Evolutionary conservation across 1,140 invertebrate genomes (phyloP).

Genomic region (Bombus ignitus): DNA sequence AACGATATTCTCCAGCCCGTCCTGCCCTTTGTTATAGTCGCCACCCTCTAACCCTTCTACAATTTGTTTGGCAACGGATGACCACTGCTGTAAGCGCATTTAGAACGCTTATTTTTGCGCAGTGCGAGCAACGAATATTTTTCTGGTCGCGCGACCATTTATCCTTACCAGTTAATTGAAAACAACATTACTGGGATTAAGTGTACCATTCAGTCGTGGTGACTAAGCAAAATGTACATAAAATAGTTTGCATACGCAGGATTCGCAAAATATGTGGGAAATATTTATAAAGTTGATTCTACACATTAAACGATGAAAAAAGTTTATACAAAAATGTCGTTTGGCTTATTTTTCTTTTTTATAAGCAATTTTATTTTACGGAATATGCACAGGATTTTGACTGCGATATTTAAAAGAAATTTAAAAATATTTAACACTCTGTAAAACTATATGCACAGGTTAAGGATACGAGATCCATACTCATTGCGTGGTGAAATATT

Average conservation of each 20-base stretch:
- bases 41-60: neutral
- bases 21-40: neutral
- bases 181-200: neutral
- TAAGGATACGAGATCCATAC: no score
- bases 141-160: neutral
- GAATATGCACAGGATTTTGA: no score
- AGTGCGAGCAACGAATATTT: neutral
- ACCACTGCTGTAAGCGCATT: conserved; percentile 10
- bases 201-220: neutral
- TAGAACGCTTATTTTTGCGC: neutral
- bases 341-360: neutral
- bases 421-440: no score
- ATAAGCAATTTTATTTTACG: neutral
- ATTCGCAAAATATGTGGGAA: neutral
- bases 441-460: neutral
- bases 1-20: conserved; percentile 24
- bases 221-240: neutral
- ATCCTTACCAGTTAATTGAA: conserved; percentile 1
- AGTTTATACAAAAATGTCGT: no score
- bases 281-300: neutral
- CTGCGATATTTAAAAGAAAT: no score
- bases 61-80: conserved; percentile 43
- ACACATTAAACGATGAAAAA: no score
- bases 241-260: neutral
- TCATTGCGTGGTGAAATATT: neutral